Percentiles rank a stretch among this genome's conserved stretches.
phyloP scores from a whole-genome alignment of 2,888 invertebrate species.

The Ctena decussata region DNA sequence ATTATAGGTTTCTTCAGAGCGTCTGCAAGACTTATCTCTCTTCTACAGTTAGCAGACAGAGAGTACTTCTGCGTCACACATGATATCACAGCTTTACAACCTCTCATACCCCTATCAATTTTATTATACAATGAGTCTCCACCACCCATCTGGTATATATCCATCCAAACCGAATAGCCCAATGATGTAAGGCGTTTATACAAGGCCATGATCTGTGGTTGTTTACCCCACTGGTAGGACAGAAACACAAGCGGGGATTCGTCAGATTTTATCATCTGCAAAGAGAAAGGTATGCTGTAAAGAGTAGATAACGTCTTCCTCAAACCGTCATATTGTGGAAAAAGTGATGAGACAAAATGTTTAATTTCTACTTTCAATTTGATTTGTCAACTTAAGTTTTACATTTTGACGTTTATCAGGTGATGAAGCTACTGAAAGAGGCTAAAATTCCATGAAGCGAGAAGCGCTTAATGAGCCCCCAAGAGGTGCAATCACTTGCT shows the following conservation, averaged over 20 bases:
- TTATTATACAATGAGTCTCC: slow-evolving; percentile 86
- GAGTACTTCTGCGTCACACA: slow-evolving; percentile 85
- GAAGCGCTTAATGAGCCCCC: too few species aligned
- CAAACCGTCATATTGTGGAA: too few species aligned
- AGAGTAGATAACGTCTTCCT: too few species aligned
- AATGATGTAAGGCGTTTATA: slow-evolving; percentile 77
- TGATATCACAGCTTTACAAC: slow-evolving; percentile 80
- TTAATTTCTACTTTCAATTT: too few species aligned
- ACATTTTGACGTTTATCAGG: too few species aligned
- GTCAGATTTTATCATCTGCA: slow-evolving; percentile 8
- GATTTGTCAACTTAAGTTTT: too few species aligned
- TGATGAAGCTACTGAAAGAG: too few species aligned
- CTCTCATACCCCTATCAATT: slow-evolving; percentile 83
- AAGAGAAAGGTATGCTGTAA: too few species aligned
- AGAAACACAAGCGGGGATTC: slow-evolving; percentile 80
- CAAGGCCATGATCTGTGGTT: slow-evolving; percentile 81
- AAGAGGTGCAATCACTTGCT: too few species aligned
- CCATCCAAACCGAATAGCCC: slow-evolving; percentile 85
- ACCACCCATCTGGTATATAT: slow-evolving; percentile 86
- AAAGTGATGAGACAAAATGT: too few species aligned
- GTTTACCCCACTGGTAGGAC: slow-evolving; percentile 86
- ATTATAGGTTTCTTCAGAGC: slow-evolving; percentile 84
- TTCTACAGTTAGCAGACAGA: slow-evolving; percentile 84
- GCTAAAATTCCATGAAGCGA: too few species aligned
- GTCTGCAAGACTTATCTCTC: slow-evolving; percentile 84